Base-by-base conservation (phyloP, 2,888 invertebrate species). In the Iselma pallidipennis region DNA sequence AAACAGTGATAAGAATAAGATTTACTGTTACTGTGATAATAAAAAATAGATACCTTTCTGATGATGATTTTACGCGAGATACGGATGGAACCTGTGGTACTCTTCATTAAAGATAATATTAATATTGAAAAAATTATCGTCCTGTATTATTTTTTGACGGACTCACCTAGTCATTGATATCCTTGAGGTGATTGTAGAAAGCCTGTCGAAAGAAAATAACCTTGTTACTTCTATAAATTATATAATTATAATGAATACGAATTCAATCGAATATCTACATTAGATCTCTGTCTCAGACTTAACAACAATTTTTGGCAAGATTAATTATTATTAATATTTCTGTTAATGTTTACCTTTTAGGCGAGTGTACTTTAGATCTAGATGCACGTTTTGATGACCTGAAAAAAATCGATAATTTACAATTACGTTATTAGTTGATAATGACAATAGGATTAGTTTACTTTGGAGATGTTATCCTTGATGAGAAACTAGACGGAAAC, bases 101-200 rank as follows among this genome's bases (percentile, higher is more conserved):
- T 56, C 66, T 66, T 26, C 7, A 55, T 55, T 29, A 12, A 51
- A 58, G 26, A 21, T 16, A 62, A 54, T 37, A 55, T 31, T 28
- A n/a, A 56, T 2, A 33, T 33, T n/a, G 21, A 45, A 37, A 33
- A 5, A 19, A 19, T 3, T 9, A 14, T 14, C 10, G 19, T 21
- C 4, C 3, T n/a, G 7, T 2, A 48, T 49, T 25, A 14, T n/a
- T 26, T 2, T 31, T 48, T 33, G 31, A 28, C 29, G 10, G 7
- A 57, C 66, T 70, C 57, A 74, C 74, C 71, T 72, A 48, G 71
- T 59, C 19, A 66, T 67, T 28, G 71, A 59, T 66, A 73, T 70
- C 66, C 68, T 72, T 65, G 72, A 71, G n/a, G 72, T 61, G 28
- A 72, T 59, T 37, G 68, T 59, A 42, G 73, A 64, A 9, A 74